These are phyloP conservation scores for Lasioglossum lativentre DNA, from an alignment of 2,888 invertebrate species.

Conservation along the genomic window DNA sequence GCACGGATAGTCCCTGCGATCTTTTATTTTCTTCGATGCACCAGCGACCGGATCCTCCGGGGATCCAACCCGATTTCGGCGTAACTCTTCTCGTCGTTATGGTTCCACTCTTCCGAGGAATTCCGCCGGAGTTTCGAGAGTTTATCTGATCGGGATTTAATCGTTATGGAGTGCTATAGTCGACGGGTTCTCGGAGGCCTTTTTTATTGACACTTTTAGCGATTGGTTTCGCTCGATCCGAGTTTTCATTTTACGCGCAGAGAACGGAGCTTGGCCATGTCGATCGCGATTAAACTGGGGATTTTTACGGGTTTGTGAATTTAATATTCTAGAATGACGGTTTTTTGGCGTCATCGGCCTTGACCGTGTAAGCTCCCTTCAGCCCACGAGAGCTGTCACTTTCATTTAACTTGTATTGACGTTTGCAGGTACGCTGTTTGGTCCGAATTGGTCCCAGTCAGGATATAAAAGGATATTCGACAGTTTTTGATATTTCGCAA, in stretches of 20 bases:
- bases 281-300: not conserved
- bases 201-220: not conserved
- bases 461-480: not conserved
- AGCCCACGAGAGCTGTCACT: not conserved
- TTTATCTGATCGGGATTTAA: conserved; percentile 4
- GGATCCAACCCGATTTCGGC: not conserved
- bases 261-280: not conserved
- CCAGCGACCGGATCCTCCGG: not conserved
- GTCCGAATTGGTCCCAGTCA: not conserved
- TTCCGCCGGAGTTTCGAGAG: not conserved
- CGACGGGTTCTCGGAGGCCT: not conserved
- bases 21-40: not conserved
- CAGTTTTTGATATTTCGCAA: not conserved
- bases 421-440: not conserved
- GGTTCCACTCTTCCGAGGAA: not conserved
- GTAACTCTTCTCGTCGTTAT: not conserved
- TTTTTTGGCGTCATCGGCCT: not conserved
- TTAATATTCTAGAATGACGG: not conserved
- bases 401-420: not conserved
- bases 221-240: not conserved
- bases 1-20: not conserved
- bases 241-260: not conserved
- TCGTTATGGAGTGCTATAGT: not conserved
- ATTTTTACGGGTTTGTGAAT: not conserved
- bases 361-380: not conserved